These are phyloP conservation scores for Brachyhypopomus gauderio DNA, from an alignment of 2,113 vertebrate species.

Conservation along the genomic window DNA sequence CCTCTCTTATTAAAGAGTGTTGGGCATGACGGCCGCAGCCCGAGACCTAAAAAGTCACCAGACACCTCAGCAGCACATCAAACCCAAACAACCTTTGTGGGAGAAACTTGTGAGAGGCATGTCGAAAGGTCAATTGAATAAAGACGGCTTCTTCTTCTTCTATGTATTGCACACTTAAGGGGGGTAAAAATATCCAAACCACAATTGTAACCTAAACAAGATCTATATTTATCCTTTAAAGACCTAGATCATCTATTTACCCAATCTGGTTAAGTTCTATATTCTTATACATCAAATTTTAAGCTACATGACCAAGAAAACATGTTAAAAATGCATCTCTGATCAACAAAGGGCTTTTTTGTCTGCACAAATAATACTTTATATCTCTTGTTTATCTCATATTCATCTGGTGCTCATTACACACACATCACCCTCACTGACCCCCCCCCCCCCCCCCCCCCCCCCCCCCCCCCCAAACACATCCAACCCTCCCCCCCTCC, in stretches of 20 bases:
- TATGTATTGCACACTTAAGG: conserved; percentile 25
- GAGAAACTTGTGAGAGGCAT: too few relatives aligned
- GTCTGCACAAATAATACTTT: not conserved
- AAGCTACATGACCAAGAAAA: conserved; percentile 8
- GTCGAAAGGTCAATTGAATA: conserved; percentile 4
- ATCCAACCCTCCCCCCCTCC: not conserved
- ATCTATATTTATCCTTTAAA: not conserved
- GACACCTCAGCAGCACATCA: not conserved
- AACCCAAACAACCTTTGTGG: not conserved
- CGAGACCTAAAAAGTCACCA: not conserved
- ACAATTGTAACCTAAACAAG: not conserved
- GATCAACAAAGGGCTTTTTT: conserved; percentile 9
- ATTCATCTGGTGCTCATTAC: not conserved
- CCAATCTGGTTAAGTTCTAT: not conserved
- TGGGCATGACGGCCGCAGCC: conserved; percentile 2
- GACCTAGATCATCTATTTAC: not conserved
- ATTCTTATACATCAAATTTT: not conserved
- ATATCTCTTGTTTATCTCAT: not conserved
- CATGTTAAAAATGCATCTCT: conserved; percentile 5
- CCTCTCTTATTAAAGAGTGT: not conserved
- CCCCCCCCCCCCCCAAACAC: conserved; percentile 8
- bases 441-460: not conserved
- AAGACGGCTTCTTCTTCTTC: not conserved
- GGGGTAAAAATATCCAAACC: not conserved
- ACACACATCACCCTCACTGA: not conserved